Evolutionary conservation across 1,140 invertebrate genomes (phyloP), one percentile per base, ranked within the genome.

Genomic region (Eumeta japonica): DNA sequence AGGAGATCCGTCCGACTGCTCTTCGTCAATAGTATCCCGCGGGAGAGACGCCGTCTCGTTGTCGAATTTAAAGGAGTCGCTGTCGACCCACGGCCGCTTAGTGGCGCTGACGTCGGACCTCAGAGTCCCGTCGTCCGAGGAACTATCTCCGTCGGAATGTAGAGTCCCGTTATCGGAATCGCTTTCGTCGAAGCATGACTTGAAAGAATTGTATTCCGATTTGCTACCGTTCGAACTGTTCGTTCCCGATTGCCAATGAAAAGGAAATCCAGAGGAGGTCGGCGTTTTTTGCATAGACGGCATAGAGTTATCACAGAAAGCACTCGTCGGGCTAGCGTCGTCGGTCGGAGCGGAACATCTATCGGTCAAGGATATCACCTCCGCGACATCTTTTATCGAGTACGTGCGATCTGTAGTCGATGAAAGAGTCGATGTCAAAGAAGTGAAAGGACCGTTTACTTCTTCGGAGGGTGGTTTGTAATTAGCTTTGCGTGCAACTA

Each of bases 221-320:
- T 67, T 51, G n/a, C 66, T 74, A 4, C 60, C 53, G 34, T 74
- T 70, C 2, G 70, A 74, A 41, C 64, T 59, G 39, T 64, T 71
- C 1, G 70, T 58, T 35, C 66, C 57, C 24, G 71, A 50, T 14
- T 66, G 68, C 70, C 64, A 71, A 37, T 67, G 52, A 34, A 60
- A 65, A 28, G 70, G 70, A 52, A 70, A 55, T 68, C 70, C 70
- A 57, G 70, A 74, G 43, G 64, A 66, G 39, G 45, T 64, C 31
- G 66, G 66, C 51, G 65, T 63, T 35, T 50, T 48, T 44, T 62
- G 41, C 49, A n/a, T 7, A n/a, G 20, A 24, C n/a, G 49, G 50
- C 40, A 58, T 42, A 52, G 48, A 52, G 48, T 45, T 33, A 58
- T 53, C 49, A 53, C 61, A 52, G 58, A 52, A 65, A 62, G 65